Percentiles rank a stretch among this genome's conserved stretches.
Conservation (phyloP, 2,888 invertebrate genomes). For the Stenurella melanura region DNA sequence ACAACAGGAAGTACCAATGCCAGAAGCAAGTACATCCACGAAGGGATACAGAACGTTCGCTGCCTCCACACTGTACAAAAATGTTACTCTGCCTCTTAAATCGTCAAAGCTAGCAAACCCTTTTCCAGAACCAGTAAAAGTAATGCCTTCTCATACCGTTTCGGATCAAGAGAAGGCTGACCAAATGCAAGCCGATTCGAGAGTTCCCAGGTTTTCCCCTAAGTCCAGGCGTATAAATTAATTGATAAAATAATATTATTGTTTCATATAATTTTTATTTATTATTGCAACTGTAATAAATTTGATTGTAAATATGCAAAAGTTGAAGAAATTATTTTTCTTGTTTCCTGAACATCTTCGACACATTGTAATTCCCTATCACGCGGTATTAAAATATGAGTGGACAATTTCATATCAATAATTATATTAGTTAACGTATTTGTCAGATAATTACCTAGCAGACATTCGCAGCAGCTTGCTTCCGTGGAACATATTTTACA, state of each 20-base stretch:
- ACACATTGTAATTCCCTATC: too few species aligned
- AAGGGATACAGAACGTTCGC: constrained; percentile 61
- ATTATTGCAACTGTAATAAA: neutral
- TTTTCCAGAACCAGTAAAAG: constrained; percentile 70
- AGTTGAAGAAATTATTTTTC: too few species aligned
- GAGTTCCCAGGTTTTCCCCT: constrained; percentile 47
- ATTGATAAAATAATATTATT: neutral
- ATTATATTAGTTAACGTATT: too few species aligned
- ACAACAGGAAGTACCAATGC: neutral
- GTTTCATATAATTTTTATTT: neutral
- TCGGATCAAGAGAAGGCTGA: constrained; percentile 71
- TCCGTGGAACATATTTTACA: too few species aligned
- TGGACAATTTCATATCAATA: too few species aligned
- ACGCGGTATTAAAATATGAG: too few species aligned
- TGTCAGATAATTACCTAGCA: too few species aligned
- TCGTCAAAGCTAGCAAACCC: constrained; percentile 68
- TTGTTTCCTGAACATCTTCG: too few species aligned
- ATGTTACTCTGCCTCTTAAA: constrained; percentile 67
- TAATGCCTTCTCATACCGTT: constrained; percentile 68
- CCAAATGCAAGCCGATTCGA: constrained; percentile 67
- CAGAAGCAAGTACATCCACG: constrained; percentile 5
- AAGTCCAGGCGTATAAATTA: constrained; percentile 18
- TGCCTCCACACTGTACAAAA: constrained; percentile 67
- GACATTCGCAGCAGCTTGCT: too few species aligned
- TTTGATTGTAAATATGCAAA: neutral